Percentiles rank a stretch among this genome's conserved stretches.
These are phyloP conservation scores for Vimba vimba DNA, from an alignment of 2,113 vertebrate species.

Conservation along the genomic window DNA sequence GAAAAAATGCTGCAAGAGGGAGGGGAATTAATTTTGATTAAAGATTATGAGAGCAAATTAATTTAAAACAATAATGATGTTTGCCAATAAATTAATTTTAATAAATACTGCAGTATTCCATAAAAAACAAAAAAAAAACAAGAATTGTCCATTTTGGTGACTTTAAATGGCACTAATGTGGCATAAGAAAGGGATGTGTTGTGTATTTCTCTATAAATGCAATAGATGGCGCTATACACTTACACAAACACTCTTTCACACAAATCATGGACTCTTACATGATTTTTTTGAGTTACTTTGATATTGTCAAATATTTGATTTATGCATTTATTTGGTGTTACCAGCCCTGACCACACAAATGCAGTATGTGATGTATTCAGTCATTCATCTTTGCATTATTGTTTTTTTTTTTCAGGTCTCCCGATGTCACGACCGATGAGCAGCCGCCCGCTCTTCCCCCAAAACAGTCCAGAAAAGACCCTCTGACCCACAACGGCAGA, in stretches of 20 bases:
- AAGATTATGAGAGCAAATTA: no score
- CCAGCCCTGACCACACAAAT: neutral
- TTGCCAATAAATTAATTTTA: no score
- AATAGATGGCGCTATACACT: neutral
- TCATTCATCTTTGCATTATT: neutral
- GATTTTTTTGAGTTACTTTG: neutral
- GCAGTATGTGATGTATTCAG: neutral
- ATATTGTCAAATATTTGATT: neutral
- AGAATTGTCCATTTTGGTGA: no score
- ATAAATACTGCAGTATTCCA: no score
- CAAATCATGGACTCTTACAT: neutral
- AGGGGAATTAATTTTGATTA: no score
- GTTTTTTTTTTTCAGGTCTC: constrained; percentile 78
- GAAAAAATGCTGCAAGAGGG: no score
- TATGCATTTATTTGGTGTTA: neutral
- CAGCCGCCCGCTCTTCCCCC: constrained; percentile 96
- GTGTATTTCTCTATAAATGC: neutral
- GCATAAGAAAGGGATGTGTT: neutral
- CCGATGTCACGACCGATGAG: constrained; percentile 84
- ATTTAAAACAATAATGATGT: no score
- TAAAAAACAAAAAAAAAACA: no score
- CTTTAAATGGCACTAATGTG: neutral
- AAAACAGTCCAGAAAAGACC: constrained; percentile 94
- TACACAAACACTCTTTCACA: neutral
- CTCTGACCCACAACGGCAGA: constrained; percentile 87